A percentile compares a stretch with the other conserved stretches of the same genome.
Evolutionary conservation across 2,888 invertebrate species (phyloP).

Genomic region (Tenthredo scrophulariae): DNA sequence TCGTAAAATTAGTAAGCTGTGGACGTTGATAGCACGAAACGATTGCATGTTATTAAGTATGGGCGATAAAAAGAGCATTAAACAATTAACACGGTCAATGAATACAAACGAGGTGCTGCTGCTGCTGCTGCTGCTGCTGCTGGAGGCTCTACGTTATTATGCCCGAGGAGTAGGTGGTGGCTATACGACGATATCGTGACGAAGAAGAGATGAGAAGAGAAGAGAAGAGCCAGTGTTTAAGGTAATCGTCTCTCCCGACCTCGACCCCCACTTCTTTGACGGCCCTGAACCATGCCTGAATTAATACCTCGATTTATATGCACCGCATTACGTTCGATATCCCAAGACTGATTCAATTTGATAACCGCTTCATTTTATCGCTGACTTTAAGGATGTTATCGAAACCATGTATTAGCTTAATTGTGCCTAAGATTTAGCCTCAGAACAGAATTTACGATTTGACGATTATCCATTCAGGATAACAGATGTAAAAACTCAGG

Average conservation of each 20-base stretch:
- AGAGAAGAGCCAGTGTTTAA: constrained; percentile 28
- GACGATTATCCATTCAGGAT: background rate
- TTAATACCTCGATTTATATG: constrained; percentile 53
- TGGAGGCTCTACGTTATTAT: constrained; percentile 33
- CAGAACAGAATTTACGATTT: background rate
- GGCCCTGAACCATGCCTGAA: constrained; percentile 13
- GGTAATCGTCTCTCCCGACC: constrained; percentile 31
- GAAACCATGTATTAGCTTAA: constrained; percentile 7
- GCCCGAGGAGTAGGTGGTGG: constrained; percentile 19
- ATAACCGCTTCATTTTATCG: constrained; percentile 54
- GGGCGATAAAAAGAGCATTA: constrained; percentile 52
- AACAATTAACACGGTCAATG: constrained; percentile 53
- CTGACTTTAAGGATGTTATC: constrained; percentile 35
- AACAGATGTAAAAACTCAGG: background rate
- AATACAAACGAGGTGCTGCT: constrained; percentile 51
- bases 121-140: background rate
- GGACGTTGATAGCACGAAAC: background rate
- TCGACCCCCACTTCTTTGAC: background rate
- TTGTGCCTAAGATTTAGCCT: background rate
- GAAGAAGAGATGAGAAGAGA: background rate
- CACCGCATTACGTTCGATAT: constrained; percentile 45
- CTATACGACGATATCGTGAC: constrained; percentile 12
- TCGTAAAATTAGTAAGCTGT: constrained; percentile 3
- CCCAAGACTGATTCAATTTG: constrained; percentile 53
- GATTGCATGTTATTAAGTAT: constrained; percentile 2